Base-by-base conservation (phyloP, 2,888 invertebrate species). In the Aleiodes alternator region DNA sequence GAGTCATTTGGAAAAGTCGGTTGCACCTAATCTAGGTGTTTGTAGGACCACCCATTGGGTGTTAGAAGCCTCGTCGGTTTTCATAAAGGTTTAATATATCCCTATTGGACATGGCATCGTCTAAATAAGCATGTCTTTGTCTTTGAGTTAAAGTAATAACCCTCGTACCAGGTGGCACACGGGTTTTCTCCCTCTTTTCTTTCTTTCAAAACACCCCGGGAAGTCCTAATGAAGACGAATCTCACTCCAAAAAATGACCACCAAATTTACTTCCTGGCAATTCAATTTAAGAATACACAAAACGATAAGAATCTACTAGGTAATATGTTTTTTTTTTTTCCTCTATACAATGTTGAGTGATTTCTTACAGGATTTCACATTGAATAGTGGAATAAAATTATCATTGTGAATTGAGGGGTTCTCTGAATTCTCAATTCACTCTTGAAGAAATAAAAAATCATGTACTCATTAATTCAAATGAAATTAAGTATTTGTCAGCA, bases 201-300 rank as follows among this genome's bases (percentile, higher is more conserved):
- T 38, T 48, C 23, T 23, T 23, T 23, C 23, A 23, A 23, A 11
- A 51, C 85, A 83, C 85, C 84, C 84, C 86, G 83, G 87, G 87
- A 86, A 85, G 85, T 83, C 87, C 85, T 89, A 88, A 89, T 89
- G 89, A 89, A 89, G 88, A 89, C 86, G 87, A 88, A 89, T 89
- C 86, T 86, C 80, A 72, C 31, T 82, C 82, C 83, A 79, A 87
- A 61, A 86, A 84, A 88, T 87, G 85, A 84, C 84, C 83, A 81
- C 82, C 82, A 79, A 84, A 85, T 83, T 83, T 84, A 84, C 85
- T 87, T 85, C 84, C 86, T 84, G 82, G 68, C 51, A 72, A 76
- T 76, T 76, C 69, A 76, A 72, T 72, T 76, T n/a, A 3, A 51
- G 11, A n/a, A n/a, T n/a, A 31, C 51, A 51, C 23, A 29, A 29